Evolutionary conservation across 2,888 invertebrate genomes (phyloP).

Genomic region (Chymomyza fuscimana): DNA sequence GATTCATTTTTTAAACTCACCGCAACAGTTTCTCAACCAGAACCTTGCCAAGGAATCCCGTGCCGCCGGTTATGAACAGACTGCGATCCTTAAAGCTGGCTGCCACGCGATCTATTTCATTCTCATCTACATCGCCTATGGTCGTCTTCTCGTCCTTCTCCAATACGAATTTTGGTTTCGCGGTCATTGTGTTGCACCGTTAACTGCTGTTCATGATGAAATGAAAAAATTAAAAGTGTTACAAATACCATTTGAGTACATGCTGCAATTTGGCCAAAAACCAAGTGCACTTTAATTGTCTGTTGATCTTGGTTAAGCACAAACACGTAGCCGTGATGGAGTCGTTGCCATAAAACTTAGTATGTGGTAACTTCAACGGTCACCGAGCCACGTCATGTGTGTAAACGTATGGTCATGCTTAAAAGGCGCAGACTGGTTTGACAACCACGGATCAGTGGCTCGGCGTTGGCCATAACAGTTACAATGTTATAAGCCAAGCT

Average conservation of each 20-base stretch:
- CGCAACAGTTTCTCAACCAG: slow-evolving; percentile 79
- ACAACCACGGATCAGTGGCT: not conserved
- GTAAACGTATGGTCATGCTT: not conserved
- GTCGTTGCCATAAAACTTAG: slow-evolving; percentile 15
- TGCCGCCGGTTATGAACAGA: slow-evolving; percentile 79
- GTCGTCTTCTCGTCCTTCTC: slow-evolving; percentile 65
- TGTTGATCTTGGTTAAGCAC: slow-evolving; percentile 57
- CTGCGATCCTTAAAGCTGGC: slow-evolving; percentile 76
- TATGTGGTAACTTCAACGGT: slow-evolving; percentile 14
- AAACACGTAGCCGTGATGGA: not conserved
- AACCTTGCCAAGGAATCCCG: slow-evolving; percentile 80
- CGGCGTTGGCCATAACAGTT: not conserved
- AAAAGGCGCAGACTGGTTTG: slow-evolving; percentile 2
- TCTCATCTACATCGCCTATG: slow-evolving; percentile 63
- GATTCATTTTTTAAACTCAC: slow-evolving; percentile 54
- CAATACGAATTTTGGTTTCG: slow-evolving; percentile 74
- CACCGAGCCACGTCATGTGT: not conserved
- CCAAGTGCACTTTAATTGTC: slow-evolving; percentile 63
- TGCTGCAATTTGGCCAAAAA: slow-evolving; percentile 16
- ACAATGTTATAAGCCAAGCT: not conserved
- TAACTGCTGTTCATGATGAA: slow-evolving; percentile 25
- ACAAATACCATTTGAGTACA: slow-evolving; percentile 10
- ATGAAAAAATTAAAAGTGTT: slow-evolving; percentile 18
- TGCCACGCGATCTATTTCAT: slow-evolving; percentile 78
- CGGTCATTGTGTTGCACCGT: slow-evolving; percentile 56